Evolutionary conservation across 1,140 invertebrate species (phyloP).

Genomic region (Phthorimaea operculella): DNA sequence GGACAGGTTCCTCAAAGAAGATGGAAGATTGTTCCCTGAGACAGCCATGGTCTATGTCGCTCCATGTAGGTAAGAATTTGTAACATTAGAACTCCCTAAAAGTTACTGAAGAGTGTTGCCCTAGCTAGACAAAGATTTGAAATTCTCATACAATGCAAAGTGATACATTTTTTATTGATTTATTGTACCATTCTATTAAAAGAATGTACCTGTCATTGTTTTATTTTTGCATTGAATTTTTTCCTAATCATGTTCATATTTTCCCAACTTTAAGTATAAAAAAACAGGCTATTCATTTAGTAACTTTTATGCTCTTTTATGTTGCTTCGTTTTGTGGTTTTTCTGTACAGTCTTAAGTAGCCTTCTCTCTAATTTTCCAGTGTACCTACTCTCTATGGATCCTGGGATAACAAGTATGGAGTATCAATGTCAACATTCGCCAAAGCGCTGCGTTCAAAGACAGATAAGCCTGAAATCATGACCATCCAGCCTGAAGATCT

Average conservation of each 20-base stretch:
- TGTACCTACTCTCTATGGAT: constrained; percentile 72
- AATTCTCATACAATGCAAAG: too few species aligned
- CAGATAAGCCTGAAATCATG: constrained; percentile 69
- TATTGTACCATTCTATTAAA: too few species aligned
- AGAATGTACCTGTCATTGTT: too few species aligned
- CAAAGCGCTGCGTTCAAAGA: constrained; percentile 63
- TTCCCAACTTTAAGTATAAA: too few species aligned
- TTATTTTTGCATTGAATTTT: too few species aligned
- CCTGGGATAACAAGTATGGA: constrained; percentile 70
- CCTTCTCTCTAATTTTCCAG: constrained; percentile 32
- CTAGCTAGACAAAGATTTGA: too few species aligned
- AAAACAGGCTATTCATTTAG: too few species aligned
- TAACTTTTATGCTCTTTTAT: too few species aligned
- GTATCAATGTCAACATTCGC: constrained; percentile 69
- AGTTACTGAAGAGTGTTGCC: neutral
- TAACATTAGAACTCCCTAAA: neutral
- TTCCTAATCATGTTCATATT: too few species aligned
- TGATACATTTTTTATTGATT: too few species aligned
- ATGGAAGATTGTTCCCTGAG: constrained; percentile 77
- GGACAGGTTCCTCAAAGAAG: constrained; percentile 88
- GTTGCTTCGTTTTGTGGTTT: too few species aligned
- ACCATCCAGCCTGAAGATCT: constrained; percentile 61
- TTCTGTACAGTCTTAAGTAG: too few species aligned
- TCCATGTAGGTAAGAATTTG: constrained; percentile 71
- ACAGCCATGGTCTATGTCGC: constrained; percentile 71